Evolutionary conservation across 2,113 vertebrate species (phyloP).

Genomic region (Grantiella picta): DNA sequence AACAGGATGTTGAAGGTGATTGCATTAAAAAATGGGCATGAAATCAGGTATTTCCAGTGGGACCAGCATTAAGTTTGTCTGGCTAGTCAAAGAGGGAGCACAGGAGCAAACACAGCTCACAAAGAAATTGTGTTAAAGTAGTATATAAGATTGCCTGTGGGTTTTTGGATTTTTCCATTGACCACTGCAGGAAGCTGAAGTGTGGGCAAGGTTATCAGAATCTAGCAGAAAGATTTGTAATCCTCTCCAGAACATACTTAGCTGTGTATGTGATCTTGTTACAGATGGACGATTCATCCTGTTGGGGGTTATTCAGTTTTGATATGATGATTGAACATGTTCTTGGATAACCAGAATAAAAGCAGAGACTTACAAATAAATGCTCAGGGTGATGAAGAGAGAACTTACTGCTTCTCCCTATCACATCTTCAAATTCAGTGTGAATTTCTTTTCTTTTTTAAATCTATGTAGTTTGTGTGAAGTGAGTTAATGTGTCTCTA

Average conservation of each 20-base stretch:
- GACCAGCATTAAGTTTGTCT: background rate
- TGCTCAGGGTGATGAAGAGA: background rate
- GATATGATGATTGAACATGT: background rate
- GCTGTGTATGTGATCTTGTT: background rate
- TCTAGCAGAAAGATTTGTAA: background rate
- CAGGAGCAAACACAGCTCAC: background rate
- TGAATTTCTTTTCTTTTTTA: background rate
- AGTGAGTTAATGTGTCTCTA: background rate
- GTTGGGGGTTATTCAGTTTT: background rate
- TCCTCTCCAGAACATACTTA: background rate
- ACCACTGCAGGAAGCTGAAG: background rate
- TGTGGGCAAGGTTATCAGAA: background rate
- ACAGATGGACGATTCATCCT: background rate
- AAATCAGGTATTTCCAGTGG: background rate
- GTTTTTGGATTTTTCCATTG: background rate
- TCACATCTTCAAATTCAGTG: background rate
- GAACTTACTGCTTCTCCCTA: background rate
- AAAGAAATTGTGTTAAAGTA: background rate
- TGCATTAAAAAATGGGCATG: background rate
- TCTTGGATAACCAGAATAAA: background rate
- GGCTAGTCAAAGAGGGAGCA: background rate
- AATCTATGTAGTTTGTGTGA: background rate
- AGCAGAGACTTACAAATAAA: background rate
- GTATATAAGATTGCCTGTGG: background rate
- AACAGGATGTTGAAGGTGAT: background rate